phyloP scores from a whole-genome alignment of 1,140 invertebrate species.

The Notospermus geniculatus region DNA sequence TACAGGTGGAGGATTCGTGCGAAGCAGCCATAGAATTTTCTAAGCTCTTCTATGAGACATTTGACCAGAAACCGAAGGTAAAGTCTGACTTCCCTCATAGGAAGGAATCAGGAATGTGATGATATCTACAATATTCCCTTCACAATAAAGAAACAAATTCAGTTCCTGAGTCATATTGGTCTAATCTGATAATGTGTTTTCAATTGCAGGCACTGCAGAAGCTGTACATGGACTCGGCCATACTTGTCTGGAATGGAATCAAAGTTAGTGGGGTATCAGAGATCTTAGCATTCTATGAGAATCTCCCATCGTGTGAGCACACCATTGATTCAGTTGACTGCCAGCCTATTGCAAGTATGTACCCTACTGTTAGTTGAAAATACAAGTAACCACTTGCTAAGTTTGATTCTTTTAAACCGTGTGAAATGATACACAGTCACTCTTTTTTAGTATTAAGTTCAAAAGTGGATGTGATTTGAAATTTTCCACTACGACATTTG shows the following conservation, averaged over 20 bases:
- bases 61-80: slow-evolving; percentile 79
- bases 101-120: too few species aligned
- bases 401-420: too few species aligned
- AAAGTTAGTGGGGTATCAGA: slow-evolving; percentile 68
- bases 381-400: too few species aligned
- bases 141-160: too few species aligned
- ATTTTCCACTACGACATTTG: too few species aligned
- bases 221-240: slow-evolving; percentile 75
- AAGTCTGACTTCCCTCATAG: too few species aligned
- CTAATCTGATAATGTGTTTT: slow-evolving; percentile 15
- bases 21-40: slow-evolving; percentile 78
- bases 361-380: background rate
- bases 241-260: slow-evolving; percentile 84
- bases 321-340: slow-evolving; percentile 71
- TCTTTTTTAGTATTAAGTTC: too few species aligned
- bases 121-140: too few species aligned
- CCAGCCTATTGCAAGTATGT: slow-evolving; percentile 71
- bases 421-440: too few species aligned
- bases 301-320: slow-evolving; percentile 71
- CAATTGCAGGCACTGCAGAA: slow-evolving; percentile 67
- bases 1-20: slow-evolving; percentile 71
- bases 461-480: too few species aligned
- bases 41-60: slow-evolving; percentile 76
- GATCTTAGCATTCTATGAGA: slow-evolving; percentile 76
- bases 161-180: slow-evolving; percentile 6